Percentiles rank a stretch among this genome's conserved stretches.
phyloP scores from a whole-genome alignment of 2,888 invertebrate species.

The Zeuzera pyrina region DNA sequence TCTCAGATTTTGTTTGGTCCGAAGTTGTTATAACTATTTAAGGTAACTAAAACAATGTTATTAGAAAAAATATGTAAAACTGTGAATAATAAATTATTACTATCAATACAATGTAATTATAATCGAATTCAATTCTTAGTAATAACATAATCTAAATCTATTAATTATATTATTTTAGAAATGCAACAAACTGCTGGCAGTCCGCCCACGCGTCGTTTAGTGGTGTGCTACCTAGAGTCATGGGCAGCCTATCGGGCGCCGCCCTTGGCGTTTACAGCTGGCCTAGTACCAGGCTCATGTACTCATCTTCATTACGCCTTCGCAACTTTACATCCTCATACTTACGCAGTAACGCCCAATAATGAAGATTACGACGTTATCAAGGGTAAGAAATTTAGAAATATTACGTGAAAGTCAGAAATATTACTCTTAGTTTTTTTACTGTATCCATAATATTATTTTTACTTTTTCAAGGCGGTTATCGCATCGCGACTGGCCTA shows the following conservation, averaged over 20 bases:
- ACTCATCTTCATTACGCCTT: slow-evolving; percentile 84
- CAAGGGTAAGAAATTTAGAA: slow-evolving; percentile 65
- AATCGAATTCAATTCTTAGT: too few relatives aligned
- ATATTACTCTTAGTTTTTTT: neutral
- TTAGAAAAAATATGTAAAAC: too few relatives aligned
- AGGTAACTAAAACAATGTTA: too few relatives aligned
- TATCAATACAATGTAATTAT: too few relatives aligned
- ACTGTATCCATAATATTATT: neutral
- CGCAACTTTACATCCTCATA: slow-evolving; percentile 79
- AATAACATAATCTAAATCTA: too few relatives aligned
- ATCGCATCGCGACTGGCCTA: slow-evolving; percentile 78
- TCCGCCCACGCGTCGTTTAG: slow-evolving; percentile 38
- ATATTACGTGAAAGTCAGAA: neutral
- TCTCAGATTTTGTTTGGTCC: too few relatives aligned
- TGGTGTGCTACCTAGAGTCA: slow-evolving; percentile 81
- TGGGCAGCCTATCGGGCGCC: slow-evolving; percentile 78
- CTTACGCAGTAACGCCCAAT: slow-evolving; percentile 73
- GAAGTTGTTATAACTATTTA: too few relatives aligned
- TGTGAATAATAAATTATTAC: too few relatives aligned
- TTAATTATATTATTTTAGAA: slow-evolving; percentile 23
- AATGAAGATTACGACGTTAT: slow-evolving; percentile 81
- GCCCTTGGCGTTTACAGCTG: slow-evolving; percentile 77
- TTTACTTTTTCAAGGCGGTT: slow-evolving; percentile 73
- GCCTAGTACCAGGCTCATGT: slow-evolving; percentile 78
- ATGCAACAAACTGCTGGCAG: slow-evolving; percentile 51